Percentiles rank a stretch among this genome's conserved stretches.
These are phyloP conservation scores for Phaenicophaeus curvirostris DNA, from an alignment of 2,797 vertebrate genomes.

Conservation along the genomic window DNA sequence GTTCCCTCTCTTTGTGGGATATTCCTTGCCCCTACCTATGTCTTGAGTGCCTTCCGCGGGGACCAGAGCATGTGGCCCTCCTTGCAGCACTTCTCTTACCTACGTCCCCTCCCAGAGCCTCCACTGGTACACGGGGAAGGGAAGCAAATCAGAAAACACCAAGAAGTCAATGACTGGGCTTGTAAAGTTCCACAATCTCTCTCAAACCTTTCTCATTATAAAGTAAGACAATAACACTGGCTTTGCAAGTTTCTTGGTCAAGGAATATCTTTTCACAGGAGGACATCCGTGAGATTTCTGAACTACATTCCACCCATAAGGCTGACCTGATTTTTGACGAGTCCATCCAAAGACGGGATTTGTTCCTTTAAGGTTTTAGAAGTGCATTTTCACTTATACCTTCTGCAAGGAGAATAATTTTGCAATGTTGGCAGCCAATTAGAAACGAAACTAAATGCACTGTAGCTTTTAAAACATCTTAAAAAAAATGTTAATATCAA, in stretches of 20 bases:
- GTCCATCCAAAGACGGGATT: not conserved
- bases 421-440: conserved; percentile 47
- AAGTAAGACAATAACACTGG: not conserved
- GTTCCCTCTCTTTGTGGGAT: not conserved
- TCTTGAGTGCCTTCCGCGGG: not conserved
- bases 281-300: not conserved
- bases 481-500: conserved; percentile 41
- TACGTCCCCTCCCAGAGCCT: accelerated
- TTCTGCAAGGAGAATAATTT: not conserved
- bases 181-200: not conserved
- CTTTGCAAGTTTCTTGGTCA: not conserved
- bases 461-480: conserved; percentile 44
- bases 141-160: not conserved
- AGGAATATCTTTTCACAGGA: not conserved
- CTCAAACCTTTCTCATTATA: not conserved
- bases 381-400: not conserved
- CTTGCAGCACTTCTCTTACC: not conserved
- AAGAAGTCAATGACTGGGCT: not conserved
- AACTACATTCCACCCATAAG: not conserved
- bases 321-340: not conserved
- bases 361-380: not conserved
- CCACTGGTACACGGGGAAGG: not conserved
- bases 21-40: not conserved
- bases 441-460: conserved; percentile 62
- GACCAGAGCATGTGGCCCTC: accelerated